Conservation (phyloP, 2,797 vertebrate genomes). For the Kryptolebias ocellatus region DNA sequence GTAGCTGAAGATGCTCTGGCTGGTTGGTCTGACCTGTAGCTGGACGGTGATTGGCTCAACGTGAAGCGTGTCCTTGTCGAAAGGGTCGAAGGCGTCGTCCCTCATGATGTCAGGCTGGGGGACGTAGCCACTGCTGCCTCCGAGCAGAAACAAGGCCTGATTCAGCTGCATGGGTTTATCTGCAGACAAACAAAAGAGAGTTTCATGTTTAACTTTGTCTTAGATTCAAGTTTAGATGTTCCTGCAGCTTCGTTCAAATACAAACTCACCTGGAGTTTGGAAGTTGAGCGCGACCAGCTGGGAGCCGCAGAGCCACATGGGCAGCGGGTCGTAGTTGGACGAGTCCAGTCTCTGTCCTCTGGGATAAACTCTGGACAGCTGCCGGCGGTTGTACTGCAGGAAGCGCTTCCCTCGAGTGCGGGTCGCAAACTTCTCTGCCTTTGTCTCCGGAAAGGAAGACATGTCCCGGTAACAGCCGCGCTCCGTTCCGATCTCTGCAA, state of each 20-base stretch:
- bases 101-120: conserved; percentile 92
- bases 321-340: conserved; percentile 96
- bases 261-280: conserved; percentile 90
- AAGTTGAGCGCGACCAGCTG: conserved; percentile 98
- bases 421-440: conserved; percentile 96
- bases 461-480: conserved; percentile 94
- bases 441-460: conserved; percentile 98
- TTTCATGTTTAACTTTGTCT: not conserved
- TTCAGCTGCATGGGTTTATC: conserved; percentile 99
- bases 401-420: conserved; percentile 86
- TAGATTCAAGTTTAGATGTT: too few species aligned
- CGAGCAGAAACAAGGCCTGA: conserved; percentile 93
- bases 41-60: conserved; percentile 88
- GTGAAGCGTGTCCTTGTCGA: conserved; percentile 89
- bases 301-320: conserved; percentile 98
- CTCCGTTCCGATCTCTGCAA: conserved; percentile 93
- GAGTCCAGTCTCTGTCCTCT: conserved; percentile 90
- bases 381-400: conserved; percentile 84
- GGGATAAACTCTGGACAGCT: conserved; percentile 86
- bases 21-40: conserved; percentile 84
- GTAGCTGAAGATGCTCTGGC: not conserved
- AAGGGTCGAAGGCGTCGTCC: conserved; percentile 93
- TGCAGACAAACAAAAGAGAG: conserved; percentile 45
- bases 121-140: conserved; percentile 91
- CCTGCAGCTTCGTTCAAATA: not conserved